These are phyloP conservation scores for Amphiduros pacificus DNA, from an alignment of 2,888 invertebrate genomes.

Conservation along the genomic window DNA sequence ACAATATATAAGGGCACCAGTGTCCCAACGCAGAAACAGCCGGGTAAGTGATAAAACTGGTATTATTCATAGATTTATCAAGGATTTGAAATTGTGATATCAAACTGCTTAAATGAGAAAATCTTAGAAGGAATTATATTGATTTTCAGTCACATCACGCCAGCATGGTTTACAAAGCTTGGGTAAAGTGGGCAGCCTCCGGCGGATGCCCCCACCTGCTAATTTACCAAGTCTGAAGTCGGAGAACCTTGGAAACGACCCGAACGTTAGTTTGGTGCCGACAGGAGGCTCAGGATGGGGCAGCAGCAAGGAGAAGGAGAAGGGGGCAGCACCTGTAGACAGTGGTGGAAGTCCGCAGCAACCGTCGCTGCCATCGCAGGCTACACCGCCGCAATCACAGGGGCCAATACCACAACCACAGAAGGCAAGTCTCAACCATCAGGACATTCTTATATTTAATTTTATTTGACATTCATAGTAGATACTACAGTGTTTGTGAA, in stretches of 20 bases:
- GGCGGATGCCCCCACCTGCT: slow-evolving; percentile 89
- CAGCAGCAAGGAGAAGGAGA: slow-evolving; percentile 15
- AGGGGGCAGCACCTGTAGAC: slow-evolving; percentile 32
- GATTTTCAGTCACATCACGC: slow-evolving; percentile 69
- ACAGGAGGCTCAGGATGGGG: slow-evolving; percentile 67
- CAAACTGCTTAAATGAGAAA: neutral
- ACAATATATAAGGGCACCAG: slow-evolving; percentile 79
- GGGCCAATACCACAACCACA: neutral
- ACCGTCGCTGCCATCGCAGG: slow-evolving; percentile 56
- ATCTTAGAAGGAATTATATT: neutral
- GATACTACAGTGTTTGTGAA: no score
- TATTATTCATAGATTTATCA: neutral
- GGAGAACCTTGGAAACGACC: slow-evolving; percentile 81
- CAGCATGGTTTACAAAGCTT: slow-evolving; percentile 99
- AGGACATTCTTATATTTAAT: neutral
- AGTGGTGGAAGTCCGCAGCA: slow-evolving; percentile 47
- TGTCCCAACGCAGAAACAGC: slow-evolving; percentile 60
- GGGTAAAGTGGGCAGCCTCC: slow-evolving; percentile 95
- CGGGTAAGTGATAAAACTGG: neutral
- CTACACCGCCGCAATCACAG: slow-evolving; percentile 37
- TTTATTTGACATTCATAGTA: neutral
- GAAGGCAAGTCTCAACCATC: no score
- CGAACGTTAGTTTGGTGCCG: slow-evolving; percentile 76
- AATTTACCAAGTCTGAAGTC: slow-evolving; percentile 99
- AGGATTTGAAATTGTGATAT: neutral